A percentile compares a stretch with the other conserved stretches of the same genome.
Conservation (phyloP, 1,140 invertebrate species). For the Lasaia peninsularis region DNA sequence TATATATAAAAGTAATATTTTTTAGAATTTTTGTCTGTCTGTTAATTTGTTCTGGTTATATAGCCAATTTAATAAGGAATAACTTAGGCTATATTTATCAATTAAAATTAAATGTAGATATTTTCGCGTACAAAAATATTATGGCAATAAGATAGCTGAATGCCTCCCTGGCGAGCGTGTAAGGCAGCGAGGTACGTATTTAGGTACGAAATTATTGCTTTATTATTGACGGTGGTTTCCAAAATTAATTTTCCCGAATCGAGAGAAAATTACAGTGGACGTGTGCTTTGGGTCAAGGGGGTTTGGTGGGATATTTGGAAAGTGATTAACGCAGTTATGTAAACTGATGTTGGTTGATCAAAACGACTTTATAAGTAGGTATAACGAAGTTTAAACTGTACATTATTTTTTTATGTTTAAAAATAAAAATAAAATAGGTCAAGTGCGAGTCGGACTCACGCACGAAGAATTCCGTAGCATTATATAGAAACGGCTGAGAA, state of each 20-base stretch:
- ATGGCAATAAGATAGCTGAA: background rate
- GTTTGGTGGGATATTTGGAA: conserved; percentile 4
- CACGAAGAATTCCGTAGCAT: too few relatives aligned
- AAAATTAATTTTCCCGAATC: conserved; percentile 72
- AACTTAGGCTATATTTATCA: too few relatives aligned
- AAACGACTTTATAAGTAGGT: background rate
- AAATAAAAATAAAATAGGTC: too few relatives aligned
- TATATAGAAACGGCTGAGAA: too few relatives aligned
- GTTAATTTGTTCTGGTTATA: too few relatives aligned
- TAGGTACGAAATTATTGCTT: conserved; percentile 68
- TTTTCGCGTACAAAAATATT: too few relatives aligned
- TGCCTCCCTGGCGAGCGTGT: conserved; percentile 38
- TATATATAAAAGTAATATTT: too few relatives aligned
- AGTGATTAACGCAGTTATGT: background rate
- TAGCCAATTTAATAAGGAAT: too few relatives aligned
- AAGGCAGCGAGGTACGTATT: conserved; percentile 46
- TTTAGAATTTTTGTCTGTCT: too few relatives aligned
- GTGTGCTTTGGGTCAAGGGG: conserved; percentile 9
- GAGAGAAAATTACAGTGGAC: conserved; percentile 55
- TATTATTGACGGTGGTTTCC: conserved; percentile 66
- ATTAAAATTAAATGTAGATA: too few relatives aligned
- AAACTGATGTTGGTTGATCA: background rate
- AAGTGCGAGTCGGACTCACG: too few relatives aligned
- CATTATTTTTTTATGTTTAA: too few relatives aligned
- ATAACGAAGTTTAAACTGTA: background rate